Evolutionary conservation across 2,113 vertebrate species (phyloP).

Genomic region (Heterotis niloticus): DNA sequence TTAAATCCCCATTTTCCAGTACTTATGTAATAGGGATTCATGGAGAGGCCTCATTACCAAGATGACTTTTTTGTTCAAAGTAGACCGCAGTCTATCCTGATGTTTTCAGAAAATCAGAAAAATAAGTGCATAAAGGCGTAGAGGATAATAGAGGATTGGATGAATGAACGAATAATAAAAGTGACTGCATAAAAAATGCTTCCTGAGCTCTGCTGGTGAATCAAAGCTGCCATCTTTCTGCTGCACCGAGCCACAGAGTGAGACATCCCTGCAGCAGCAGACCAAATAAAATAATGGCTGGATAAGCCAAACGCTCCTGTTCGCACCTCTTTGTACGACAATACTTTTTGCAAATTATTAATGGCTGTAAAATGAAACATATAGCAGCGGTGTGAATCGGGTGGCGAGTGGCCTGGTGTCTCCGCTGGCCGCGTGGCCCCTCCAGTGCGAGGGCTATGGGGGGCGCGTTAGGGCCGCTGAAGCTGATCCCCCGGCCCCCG

Average conservation of each 20-base stretch:
- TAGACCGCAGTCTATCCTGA: too few species aligned
- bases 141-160: too few species aligned
- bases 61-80: not conserved
- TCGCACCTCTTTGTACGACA: not conserved
- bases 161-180: too few species aligned
- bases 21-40: not conserved
- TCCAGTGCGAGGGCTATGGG: too few species aligned
- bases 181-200: not conserved
- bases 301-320: not conserved
- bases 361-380: too few species aligned
- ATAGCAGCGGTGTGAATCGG: too few species aligned
- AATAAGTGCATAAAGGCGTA: too few species aligned
- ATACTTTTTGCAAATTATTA: too few species aligned
- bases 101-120: not conserved
- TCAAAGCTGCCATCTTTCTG: not conserved
- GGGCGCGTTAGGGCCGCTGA: too few species aligned
- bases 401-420: too few species aligned
- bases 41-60: not conserved
- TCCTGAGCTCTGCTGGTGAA: not conserved
- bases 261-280: not conserved
- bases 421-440: too few species aligned
- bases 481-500: too few species aligned
- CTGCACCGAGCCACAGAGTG: not conserved
- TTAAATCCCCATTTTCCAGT: not conserved
- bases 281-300: not conserved